Evolutionary conservation across 2,113 vertebrate genomes (phyloP).

Genomic region (Daboia siamensis): DNA sequence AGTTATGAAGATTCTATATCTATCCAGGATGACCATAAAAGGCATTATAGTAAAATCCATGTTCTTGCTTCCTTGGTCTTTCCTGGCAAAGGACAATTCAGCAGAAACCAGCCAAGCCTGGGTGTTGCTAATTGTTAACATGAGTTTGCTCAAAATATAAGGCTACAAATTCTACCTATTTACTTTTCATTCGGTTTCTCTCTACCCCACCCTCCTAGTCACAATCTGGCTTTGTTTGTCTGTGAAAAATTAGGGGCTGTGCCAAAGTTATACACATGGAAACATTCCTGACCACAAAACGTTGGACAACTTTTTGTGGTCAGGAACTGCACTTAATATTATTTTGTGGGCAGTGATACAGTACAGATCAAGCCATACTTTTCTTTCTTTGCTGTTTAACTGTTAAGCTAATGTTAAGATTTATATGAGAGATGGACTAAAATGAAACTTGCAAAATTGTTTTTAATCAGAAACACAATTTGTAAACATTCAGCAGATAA

Average conservation of each 20-base stretch:
- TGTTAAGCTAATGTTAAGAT: background rate
- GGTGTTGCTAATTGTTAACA: background rate
- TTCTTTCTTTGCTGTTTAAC: background rate
- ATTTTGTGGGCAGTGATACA: background rate
- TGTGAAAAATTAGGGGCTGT: background rate
- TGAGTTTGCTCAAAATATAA: background rate
- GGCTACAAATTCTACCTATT: background rate
- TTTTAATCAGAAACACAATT: background rate
- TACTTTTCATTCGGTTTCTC: background rate
- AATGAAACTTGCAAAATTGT: background rate
- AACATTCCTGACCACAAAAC: too few species aligned
- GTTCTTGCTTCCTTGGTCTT: background rate
- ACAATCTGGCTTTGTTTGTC: background rate
- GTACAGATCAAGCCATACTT: background rate
- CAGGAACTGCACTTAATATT: background rate
- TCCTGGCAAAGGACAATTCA: background rate
- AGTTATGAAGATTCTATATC: background rate
- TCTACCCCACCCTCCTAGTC: background rate
- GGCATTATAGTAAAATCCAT: background rate
- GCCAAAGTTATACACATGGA: background rate
- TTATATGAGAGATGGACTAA: background rate
- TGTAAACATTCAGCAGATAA: background rate
- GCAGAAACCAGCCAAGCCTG: background rate
- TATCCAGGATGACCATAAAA: background rate
- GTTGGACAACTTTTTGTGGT: background rate